Evolutionary conservation across 2,888 invertebrate species (phyloP).

Genomic region (Himalopsyche anomala): DNA sequence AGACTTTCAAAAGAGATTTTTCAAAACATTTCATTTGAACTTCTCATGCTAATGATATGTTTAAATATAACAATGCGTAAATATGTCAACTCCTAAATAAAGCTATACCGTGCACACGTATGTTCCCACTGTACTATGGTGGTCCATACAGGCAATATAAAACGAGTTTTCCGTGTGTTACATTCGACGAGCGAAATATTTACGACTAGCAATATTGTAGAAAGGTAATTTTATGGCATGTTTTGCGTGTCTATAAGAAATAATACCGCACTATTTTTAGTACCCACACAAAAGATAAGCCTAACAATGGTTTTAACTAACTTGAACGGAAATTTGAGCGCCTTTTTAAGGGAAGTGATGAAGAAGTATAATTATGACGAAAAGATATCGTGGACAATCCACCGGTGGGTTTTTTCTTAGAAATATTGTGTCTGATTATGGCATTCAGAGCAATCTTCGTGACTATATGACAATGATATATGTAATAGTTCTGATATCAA

Average conservation of each 20-base stretch:
- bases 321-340: neutral
- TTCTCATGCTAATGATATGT: too few relatives aligned
- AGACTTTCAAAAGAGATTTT: too few relatives aligned
- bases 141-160: neutral
- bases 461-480: too few relatives aligned
- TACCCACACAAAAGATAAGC: neutral
- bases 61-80: too few relatives aligned
- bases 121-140: neutral
- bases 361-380: neutral
- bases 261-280: neutral
- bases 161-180: neutral
- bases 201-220: constrained; percentile 6
- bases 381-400: neutral
- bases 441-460: neutral
- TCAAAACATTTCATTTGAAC: too few relatives aligned
- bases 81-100: too few relatives aligned
- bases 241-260: neutral
- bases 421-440: too few relatives aligned
- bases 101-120: too few relatives aligned
- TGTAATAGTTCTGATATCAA: too few relatives aligned
- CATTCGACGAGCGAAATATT: neutral
- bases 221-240: constrained; percentile 17
- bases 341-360: neutral
- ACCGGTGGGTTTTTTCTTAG: neutral
- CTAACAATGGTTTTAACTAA: constrained; percentile 1